Base-by-base conservation (phyloP, 2,888 invertebrate genomes). In the Slavum lentiscoides region DNA sequence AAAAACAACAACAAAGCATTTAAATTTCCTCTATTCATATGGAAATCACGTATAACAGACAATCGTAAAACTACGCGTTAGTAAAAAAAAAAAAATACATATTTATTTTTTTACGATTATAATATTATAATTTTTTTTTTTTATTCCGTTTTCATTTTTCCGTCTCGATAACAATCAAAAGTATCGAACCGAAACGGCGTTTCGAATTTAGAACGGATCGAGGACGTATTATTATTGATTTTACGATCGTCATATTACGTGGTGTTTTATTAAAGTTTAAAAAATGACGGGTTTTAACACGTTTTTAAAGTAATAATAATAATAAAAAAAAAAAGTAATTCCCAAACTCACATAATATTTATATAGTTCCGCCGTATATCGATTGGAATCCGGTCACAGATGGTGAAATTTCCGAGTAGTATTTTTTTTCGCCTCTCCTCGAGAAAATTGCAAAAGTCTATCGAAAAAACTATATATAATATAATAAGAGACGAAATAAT, bases 11-110 rank as follows among this genome's bases (percentile, higher is more conserved):
- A 64, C 64, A 21, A 64, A 64, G 15, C 21, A 15, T 2, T 74
- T 30, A 39, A 75, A 58, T 43, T 23, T 0, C 19, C 39, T 39
- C 23, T 19, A 49, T 76, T 76, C 39, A n/a, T 30, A 69, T 76
- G 61, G 23, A 61, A 61, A 76, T 61, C 53, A 76, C 61, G 61
- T 69, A 30, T 30, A 58, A 58, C 39, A 43, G 21, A 67, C 19
- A 69, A 68, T 68, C 49, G 53, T 68, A 61, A 61, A 68, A 69
- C 30, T 67, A 59, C 21, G 49, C 30, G 13, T 61, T 15, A 11
- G 15, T 37, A 53, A 74, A 64, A 74, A 72, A 19, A 59, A 39
- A 72, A 39, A 19, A 17, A 23, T 17, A n/a, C n/a, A 30, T 30
- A 30, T 30, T 30, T 30, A 30, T 30, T 30, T 30, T n/a, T 30